These are phyloP conservation scores for Anniella stebbinsi DNA, from an alignment of 2,797 vertebrate genomes.

Conservation along the genomic window DNA sequence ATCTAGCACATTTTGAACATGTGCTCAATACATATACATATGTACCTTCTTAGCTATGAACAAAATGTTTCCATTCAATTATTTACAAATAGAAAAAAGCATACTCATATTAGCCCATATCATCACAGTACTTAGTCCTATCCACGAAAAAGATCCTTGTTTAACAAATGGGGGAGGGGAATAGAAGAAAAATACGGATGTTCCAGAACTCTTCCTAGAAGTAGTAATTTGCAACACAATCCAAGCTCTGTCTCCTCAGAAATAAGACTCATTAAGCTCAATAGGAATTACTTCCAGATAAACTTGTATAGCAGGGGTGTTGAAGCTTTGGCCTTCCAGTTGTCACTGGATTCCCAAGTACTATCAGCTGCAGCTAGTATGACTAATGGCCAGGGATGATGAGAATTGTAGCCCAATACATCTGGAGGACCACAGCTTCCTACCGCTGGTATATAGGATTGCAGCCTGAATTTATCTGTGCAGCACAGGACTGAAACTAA, in stretches of 20 bases:
- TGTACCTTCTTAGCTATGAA: too few species aligned
- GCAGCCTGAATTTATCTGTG: not conserved
- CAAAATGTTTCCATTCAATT: not conserved
- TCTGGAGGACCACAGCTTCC: too few species aligned
- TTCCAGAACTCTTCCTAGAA: not conserved
- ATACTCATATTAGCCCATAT: not conserved
- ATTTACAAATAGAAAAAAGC: not conserved
- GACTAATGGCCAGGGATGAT: too few species aligned
- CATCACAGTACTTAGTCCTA: not conserved
- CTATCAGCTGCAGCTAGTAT: too few species aligned
- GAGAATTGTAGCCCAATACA: too few species aligned
- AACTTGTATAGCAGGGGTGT: too few species aligned
- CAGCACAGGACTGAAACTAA: not conserved
- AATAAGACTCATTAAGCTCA: too few species aligned
- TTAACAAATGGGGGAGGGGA: not conserved
- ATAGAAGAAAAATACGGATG: not conserved
- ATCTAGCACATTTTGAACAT: not conserved
- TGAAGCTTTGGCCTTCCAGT: too few species aligned
- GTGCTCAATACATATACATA: not conserved
- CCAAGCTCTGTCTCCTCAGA: not conserved
- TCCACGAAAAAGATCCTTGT: not conserved
- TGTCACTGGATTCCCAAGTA: too few species aligned
- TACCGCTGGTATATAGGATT: too few species aligned
- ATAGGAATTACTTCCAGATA: too few species aligned
- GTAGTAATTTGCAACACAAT: not conserved